These are phyloP conservation scores for Pristionchus exspectatus DNA, from an alignment of 2,888 invertebrate genomes.

Conservation along the genomic window DNA sequence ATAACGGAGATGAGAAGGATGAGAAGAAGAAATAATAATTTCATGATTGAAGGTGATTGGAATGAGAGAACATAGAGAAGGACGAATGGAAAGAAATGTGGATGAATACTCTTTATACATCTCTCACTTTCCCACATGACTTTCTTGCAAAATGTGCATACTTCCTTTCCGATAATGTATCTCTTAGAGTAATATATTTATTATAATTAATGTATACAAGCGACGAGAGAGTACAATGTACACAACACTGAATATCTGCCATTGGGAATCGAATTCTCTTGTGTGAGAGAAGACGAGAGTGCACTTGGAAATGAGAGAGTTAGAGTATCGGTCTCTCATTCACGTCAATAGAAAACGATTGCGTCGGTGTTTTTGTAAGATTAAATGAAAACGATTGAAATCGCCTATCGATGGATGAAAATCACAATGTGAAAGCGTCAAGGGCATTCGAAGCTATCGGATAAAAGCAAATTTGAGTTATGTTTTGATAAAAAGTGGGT, in stretches of 20 bases:
- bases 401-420: conserved; percentile 33
- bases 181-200: background rate
- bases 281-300: conserved; percentile 31
- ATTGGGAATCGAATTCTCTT: background rate
- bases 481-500: background rate
- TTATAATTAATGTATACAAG: conserved; percentile 31
- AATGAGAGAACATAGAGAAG: background rate
- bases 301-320: conserved; percentile 31
- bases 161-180: background rate
- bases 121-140: too few relatives aligned
- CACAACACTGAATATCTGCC: conserved; percentile 21
- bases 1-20: background rate
- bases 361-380: background rate
- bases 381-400: background rate
- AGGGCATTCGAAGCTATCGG: conserved; percentile 41
- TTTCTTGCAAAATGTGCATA: too few relatives aligned
- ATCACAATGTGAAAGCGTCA: conserved; percentile 40
- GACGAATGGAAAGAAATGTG: background rate
- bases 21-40: background rate
- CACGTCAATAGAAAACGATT: background rate
- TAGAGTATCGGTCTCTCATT: background rate
- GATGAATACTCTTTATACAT: background rate
- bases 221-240: conserved; percentile 16
- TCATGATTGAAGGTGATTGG: background rate
- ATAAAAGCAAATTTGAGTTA: conserved; percentile 17